A percentile compares a stretch with the other conserved stretches of the same genome.
Evolutionary conservation across 1,140 invertebrate species (phyloP).

Genomic region (Heterodera schachtii): DNA sequence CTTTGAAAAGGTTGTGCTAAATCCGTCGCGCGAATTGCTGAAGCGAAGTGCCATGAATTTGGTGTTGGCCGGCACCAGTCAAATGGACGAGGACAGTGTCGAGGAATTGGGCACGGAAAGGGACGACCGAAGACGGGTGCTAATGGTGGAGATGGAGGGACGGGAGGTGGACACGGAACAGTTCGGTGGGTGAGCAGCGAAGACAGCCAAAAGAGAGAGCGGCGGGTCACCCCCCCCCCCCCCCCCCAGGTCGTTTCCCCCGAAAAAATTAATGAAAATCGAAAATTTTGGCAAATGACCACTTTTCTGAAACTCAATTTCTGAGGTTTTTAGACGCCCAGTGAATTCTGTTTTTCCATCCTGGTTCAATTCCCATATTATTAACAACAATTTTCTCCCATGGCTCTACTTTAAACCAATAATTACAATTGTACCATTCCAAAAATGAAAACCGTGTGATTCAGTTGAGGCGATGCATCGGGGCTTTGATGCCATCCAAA

Average conservation of each 20-base stretch:
- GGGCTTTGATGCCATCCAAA: slow-evolving; percentile 19
- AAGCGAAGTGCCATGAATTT: slow-evolving; percentile 76
- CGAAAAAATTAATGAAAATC: too few relatives aligned
- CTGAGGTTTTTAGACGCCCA: too few relatives aligned
- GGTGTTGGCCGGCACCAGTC: slow-evolving; percentile 77
- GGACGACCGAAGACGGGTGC: slow-evolving; percentile 73
- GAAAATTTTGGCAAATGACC: too few relatives aligned
- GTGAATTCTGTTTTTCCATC: too few relatives aligned
- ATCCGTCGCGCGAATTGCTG: slow-evolving; percentile 71
- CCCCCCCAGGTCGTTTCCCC: too few relatives aligned
- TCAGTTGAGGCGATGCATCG: slow-evolving; percentile 26
- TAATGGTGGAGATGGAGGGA: slow-evolving; percentile 82
- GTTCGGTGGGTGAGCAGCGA: slow-evolving; percentile 32
- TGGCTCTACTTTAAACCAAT: too few relatives aligned
- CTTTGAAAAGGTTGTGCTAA: slow-evolving; percentile 53
- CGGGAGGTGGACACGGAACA: slow-evolving; percentile 34
- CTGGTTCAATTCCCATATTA: too few relatives aligned
- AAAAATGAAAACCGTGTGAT: not conserved
- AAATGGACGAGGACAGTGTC: slow-evolving; percentile 50
- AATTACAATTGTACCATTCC: too few relatives aligned
- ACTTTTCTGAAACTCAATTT: too few relatives aligned
- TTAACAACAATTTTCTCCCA: too few relatives aligned
- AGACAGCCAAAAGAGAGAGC: too few relatives aligned
- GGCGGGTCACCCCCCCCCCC: too few relatives aligned
- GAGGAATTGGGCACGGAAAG: not conserved